These are phyloP conservation scores for Saxidomus purpurata DNA, from an alignment of 1,140 invertebrate species.

Conservation along the genomic window DNA sequence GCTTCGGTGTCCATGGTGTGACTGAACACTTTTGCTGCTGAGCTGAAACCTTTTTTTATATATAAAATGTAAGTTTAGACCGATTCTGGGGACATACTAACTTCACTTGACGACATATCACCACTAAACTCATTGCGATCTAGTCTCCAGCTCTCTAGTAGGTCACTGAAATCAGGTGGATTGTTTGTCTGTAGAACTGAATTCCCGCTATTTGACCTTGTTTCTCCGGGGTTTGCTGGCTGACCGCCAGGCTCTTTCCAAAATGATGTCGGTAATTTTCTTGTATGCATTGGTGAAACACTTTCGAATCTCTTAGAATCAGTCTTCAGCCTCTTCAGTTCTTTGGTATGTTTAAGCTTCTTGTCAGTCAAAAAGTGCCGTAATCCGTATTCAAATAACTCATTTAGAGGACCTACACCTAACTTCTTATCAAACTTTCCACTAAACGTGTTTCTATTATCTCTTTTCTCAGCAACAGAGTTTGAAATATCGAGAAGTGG, in stretches of 20 bases:
- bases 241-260: constrained; percentile 78
- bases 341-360: constrained; percentile 73
- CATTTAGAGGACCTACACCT: constrained; percentile 80
- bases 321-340: constrained; percentile 72
- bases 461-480: constrained; percentile 56
- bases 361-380: constrained; percentile 70
- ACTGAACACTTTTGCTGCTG: too few relatives aligned
- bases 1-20: too few relatives aligned
- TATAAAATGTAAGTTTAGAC: constrained; percentile 40
- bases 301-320: constrained; percentile 74
- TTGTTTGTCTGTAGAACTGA: constrained; percentile 60
- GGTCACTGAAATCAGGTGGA: constrained; percentile 82
- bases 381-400: constrained; percentile 82
- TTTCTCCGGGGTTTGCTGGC: constrained; percentile 33
- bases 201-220: constrained; percentile 20
- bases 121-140: constrained; percentile 71
- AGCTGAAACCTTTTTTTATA: too few relatives aligned
- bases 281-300: constrained; percentile 79
- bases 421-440: constrained; percentile 77
- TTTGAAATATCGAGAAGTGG: constrained; percentile 57
- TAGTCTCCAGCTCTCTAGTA: constrained; percentile 81
- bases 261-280: constrained; percentile 81
- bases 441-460: constrained; percentile 73
- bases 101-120: constrained; percentile 77
- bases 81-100: constrained; percentile 71